These are phyloP conservation scores for Platysteira castanea DNA, from an alignment of 2,113 vertebrate genomes.

Conservation along the genomic window DNA sequence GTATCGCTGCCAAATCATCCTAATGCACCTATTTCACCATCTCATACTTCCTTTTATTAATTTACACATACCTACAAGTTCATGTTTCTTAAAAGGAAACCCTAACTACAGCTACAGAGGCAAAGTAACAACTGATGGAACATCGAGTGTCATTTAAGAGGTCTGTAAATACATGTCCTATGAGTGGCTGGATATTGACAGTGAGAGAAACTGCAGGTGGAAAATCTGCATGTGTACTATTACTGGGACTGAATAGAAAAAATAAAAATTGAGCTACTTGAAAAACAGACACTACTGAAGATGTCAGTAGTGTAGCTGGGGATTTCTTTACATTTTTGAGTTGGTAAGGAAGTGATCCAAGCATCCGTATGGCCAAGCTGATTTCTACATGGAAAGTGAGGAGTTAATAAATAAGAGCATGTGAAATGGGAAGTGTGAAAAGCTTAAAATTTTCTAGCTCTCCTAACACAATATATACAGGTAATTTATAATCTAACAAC, in stretches of 20 bases:
- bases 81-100: not conserved
- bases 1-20: rapidly evolving
- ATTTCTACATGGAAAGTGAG: not conserved
- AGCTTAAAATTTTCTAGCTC: not conserved
- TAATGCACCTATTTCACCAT: not conserved
- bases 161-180: not conserved
- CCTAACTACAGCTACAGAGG: not conserved
- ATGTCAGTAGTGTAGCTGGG: not conserved
- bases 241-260: not conserved
- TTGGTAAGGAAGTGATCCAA: not conserved
- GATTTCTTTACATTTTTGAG: not conserved
- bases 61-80: not conserved
- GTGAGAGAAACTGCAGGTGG: not conserved
- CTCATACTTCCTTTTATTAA: not conserved
- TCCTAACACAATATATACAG: not conserved
- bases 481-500: not conserved
- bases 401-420: not conserved
- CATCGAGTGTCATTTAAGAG: not conserved
- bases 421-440: not conserved
- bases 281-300: not conserved
- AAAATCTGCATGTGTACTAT: not conserved
- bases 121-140: not conserved
- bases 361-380: not conserved
- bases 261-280: not conserved
- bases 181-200: not conserved